phyloP scores from a whole-genome alignment of 2,888 invertebrate species.

The Ptychoptera albimana region DNA sequence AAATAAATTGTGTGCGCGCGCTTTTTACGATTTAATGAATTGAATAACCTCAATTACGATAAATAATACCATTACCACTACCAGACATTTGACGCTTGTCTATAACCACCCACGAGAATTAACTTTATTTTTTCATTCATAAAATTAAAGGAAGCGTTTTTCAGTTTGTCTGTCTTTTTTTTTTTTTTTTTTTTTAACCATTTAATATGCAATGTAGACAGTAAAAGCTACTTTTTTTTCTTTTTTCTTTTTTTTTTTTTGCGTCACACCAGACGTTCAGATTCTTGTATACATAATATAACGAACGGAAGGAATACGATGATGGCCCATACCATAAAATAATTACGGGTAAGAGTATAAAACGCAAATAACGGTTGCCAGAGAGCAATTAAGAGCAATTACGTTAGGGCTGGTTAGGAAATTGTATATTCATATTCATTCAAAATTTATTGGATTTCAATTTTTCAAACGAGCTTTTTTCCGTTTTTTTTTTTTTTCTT shows the following conservation, averaged over 20 bases:
- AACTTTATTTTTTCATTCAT: too few relatives aligned
- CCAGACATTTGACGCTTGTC: too few relatives aligned
- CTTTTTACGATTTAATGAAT: too few relatives aligned
- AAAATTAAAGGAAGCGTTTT: too few relatives aligned
- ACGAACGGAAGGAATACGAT: background rate
- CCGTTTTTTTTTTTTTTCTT: background rate
- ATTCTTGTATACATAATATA: background rate
- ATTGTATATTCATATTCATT: background rate
- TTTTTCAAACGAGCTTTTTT: background rate
- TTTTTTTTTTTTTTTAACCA: too few relatives aligned
- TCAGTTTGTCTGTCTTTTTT: too few relatives aligned
- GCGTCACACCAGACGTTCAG: background rate
- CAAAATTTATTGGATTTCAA: background rate
- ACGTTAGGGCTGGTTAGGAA: slow-evolving; percentile 3
- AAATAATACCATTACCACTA: too few relatives aligned
- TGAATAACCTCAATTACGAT: too few relatives aligned
- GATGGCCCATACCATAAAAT: background rate
- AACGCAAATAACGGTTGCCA: background rate
- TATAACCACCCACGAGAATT: too few relatives aligned
- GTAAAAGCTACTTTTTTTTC: background rate
- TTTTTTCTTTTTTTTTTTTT: background rate
- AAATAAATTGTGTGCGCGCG: too few relatives aligned
- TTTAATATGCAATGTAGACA: too few relatives aligned
- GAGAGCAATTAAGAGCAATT: slow-evolving; percentile 3
- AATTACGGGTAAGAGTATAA: background rate